Evolutionary conservation across 1,140 invertebrate genomes (phyloP), one percentile per base, ranked within the genome.

Genomic region (Colletes latitarsis): DNA sequence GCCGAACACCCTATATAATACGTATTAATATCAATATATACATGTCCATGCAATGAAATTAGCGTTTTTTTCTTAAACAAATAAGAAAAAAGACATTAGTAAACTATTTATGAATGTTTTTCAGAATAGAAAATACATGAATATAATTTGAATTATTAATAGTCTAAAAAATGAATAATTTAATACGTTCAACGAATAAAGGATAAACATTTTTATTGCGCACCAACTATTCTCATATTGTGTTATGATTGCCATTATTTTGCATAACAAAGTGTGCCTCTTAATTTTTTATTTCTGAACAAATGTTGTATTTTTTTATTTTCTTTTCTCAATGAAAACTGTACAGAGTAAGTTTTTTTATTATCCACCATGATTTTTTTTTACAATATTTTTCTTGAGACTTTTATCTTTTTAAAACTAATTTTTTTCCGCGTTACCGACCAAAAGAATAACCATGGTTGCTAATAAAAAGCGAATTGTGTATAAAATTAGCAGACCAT

Each of bases 211-310:
- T 55, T 41, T 46, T 30, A 30, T 71, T 30, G 64, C 66, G 66
- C 53, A 21, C 67, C 62, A 71, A 73, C 71, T 86, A 79, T 86
- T 86, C 30, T 79, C 41, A 30, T 39, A 39, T 74, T 68, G 72
- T 49, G 71, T 17, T 81, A 77, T 6, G 67, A 39, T 76, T 81
- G 69, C 49, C 68, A 62, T 78, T 72, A 69, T 64, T 30, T 86
- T 60, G 72, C 84, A 86, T 86, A 84, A 85, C 58, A 53, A 30
- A 82, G 85, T 83, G 81, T 83, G 85, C 46, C 41, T 75, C 81
- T 77, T 82, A 68, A 72, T 66, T 60, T 19, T 41, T 53, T 62
- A 49, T 69, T 69, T 57, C 9, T 41, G 15, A 41, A 49, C 39
- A 49, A 71, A 58, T 43, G 66, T 72, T 68, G 21, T 73, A 39